Percentiles rank a stretch among this genome's conserved stretches.
Evolutionary conservation across 2,888 invertebrate genomes (phyloP).

Genomic region (Baccha elongata): DNA sequence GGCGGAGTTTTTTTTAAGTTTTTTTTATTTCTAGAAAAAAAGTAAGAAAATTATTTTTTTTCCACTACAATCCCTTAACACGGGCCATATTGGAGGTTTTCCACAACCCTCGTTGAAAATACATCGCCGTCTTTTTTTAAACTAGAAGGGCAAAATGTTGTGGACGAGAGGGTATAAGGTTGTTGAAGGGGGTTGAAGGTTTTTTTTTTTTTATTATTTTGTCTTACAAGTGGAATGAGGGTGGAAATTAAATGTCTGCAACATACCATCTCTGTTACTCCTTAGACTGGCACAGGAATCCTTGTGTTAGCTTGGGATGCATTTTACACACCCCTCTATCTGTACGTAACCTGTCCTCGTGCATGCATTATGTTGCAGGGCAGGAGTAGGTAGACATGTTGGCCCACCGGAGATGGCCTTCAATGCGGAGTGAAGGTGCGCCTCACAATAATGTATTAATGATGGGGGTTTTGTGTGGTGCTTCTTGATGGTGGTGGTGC

Average conservation of each 20-base stretch:
- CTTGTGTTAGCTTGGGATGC: conserved; percentile 39
- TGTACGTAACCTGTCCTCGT: conserved; percentile 25
- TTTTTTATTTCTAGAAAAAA: conserved; percentile 51
- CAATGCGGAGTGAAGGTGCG: conserved; percentile 66
- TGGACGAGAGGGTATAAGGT: not conserved
- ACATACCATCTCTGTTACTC: conserved; percentile 54
- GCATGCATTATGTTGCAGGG: conserved; percentile 62
- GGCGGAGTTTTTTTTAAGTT: conserved; percentile 71
- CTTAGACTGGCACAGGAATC: conserved; percentile 12
- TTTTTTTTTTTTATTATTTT: conserved; percentile 34
- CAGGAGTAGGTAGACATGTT: conserved; percentile 25
- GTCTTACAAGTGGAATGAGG: conserved; percentile 71
- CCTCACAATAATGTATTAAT: conserved; percentile 47
- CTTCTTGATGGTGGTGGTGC: conserved; percentile 31
- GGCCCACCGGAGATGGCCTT: conserved; percentile 72
- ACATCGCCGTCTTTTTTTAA: not conserved
- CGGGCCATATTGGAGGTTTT: conserved; percentile 62
- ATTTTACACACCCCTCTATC: conserved; percentile 39
- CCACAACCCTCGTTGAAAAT: conserved; percentile 35
- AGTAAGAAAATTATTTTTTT: conserved; percentile 40
- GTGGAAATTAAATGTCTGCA: conserved; percentile 72
- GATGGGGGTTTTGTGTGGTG: conserved; percentile 41
- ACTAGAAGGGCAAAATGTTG: not conserved
- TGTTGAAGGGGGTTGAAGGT: conserved; percentile 30
- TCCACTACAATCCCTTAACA: conserved; percentile 39